Base-by-base conservation (phyloP, 2,797 vertebrate genomes). In the Spheniscus humboldti region DNA sequence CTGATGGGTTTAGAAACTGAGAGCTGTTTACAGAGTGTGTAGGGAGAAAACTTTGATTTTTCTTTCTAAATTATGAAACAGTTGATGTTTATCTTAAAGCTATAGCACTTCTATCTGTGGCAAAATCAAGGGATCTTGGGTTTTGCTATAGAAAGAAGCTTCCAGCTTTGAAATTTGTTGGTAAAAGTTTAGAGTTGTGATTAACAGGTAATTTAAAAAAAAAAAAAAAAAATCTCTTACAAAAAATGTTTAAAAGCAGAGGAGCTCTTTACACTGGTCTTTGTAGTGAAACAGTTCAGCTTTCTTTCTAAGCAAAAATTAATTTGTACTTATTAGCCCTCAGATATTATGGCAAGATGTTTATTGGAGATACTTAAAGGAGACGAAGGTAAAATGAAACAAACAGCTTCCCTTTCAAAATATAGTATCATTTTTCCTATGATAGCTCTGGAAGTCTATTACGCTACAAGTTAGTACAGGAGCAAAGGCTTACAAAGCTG, bases 381-480 rank as follows among this genome's bases (percentile, higher is more conserved):
- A 86, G 24, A 53, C 23, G 18, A 41, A 64, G 6, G 3, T 14
- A 45, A 84, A 94, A 88, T 45, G 35, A 71, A 83, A 80, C 19
- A 18, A 74, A 63, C 3, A 33, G 6, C 15, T 27, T 72, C 7
- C 7, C 5, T 91, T 93, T 74, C 27, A 67, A 89, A 91, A 73
- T 31, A 28, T 0, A 35, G 8, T 19, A 57, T 35, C 1, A 7
- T 74, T 81, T 91, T 87, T 60, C 9, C 27, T 60, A 4, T 64
- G 28, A 22, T 55, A 37, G 25, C 6, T 86, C 37, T 89, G 39
- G 13, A 28, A 80, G 11, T 27, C 57, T 86, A 7, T 78, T 81
- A 37, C 0, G 0, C 17, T 76, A 50, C 0, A 1, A 14, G 2
- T 43, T 45, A 62, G 16, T 22, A 43, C 13, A 41, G 30, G 16